A percentile compares a stretch with the other conserved stretches of the same genome.
Evolutionary conservation across 2,797 vertebrate genomes (phyloP).

Genomic region (Chelonia mydas): DNA sequence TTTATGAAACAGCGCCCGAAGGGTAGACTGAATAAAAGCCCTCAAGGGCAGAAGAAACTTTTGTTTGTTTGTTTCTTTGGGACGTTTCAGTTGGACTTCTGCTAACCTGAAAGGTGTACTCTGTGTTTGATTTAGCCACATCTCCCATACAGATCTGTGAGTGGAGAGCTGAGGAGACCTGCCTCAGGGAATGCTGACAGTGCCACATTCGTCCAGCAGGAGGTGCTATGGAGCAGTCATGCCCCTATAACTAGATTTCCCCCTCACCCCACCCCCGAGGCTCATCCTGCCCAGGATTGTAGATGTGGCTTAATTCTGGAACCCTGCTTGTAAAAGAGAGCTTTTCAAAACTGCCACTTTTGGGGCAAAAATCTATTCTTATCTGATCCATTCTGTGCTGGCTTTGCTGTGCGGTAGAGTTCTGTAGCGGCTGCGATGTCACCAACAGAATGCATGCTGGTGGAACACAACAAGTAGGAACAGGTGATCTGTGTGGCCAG

Average conservation of each 20-base stretch:
- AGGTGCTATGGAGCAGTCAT: not conserved
- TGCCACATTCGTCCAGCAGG: not conserved
- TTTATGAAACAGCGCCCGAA: too few relatives aligned
- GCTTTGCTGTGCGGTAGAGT: not conserved
- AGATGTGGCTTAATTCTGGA: not conserved
- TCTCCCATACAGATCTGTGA: not conserved
- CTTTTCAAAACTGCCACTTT: not conserved
- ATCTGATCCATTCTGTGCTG: not conserved
- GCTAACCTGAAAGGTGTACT: not conserved
- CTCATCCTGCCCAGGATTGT: not conserved
- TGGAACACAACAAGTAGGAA: not conserved
- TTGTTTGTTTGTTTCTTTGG: not conserved
- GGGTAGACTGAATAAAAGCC: too few relatives aligned
- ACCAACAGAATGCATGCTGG: not conserved
- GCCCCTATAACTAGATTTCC: not conserved
- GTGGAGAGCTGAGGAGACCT: not conserved
- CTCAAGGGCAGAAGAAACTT: not conserved
- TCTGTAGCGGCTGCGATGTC: not conserved
- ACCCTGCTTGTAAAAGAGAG: not conserved
- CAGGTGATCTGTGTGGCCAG: rapidly evolving
- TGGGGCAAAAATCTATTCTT: not conserved
- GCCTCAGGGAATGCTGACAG: not conserved
- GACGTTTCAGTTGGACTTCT: not conserved
- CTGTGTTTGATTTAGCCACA: not conserved
- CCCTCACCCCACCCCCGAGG: rapidly evolving